Base-by-base conservation (phyloP, 2,113 vertebrate genomes). In the Proterorhinus semilunaris region DNA sequence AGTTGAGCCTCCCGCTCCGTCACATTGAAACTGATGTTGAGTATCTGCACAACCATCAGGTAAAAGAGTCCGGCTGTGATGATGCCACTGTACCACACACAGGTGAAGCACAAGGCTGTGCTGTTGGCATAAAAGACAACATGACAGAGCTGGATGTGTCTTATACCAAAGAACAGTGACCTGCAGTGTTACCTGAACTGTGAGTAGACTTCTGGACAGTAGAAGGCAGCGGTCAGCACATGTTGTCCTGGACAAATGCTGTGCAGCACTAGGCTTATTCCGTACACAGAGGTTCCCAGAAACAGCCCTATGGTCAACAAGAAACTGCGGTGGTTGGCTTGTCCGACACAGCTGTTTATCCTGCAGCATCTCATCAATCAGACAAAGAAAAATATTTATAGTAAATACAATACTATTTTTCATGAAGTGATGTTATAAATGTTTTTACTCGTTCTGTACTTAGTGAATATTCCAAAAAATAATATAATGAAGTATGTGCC, bases 291-390 rank as follows among this genome's bases (percentile, higher is more conserved):
- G n/a, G 97, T 99, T 71, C 96, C 72, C 90, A 96, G 86, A 90
- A 99, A 99, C 90, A 95, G 77, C 61, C 78, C 88, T 44, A 99
- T 94, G 9, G 94, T 96, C 87, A 98, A 92, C 86, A 99, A 90
- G 86, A 98, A 99, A 61, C 93, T 94, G 83, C 92, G 93, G 82
- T 99, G 98, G 84, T 99, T 99, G 62, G 92, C 93, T 85, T 95
- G 95, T 79, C 98, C 98, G 63, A 99, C 96, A 62, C 97, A 99
- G 93, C 94, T 97, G 92, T 99, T 97, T 88, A 99, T 98, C 98
- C 97, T 99, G 86, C 70, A 79, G 68, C 62, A 73, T 80, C 74
- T 74, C 79, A 27, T 45, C 13, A 45, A 45, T 45, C 58, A 61
- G 58, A 61, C 7, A 44, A 61, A 61, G 13, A 7, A 5, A 61